phyloP scores from a whole-genome alignment of 2,888 invertebrate species.

The Acleris cristana region DNA sequence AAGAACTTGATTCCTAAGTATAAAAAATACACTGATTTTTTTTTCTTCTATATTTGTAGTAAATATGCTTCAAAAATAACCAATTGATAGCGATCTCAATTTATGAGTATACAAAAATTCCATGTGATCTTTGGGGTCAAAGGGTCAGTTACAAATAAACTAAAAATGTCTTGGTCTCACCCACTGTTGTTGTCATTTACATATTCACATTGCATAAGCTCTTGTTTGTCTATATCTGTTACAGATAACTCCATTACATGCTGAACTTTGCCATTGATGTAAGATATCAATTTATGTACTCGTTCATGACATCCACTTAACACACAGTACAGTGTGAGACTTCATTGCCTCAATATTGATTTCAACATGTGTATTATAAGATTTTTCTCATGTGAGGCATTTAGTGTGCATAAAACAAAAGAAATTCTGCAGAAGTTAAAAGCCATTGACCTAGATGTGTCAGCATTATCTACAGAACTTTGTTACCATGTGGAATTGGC shows the following conservation, averaged over 20 bases:
- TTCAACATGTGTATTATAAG: conserved; percentile 81
- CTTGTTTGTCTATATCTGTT: conserved; percentile 69
- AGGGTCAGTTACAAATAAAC: conserved; percentile 13
- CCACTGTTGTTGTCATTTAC: conserved; percentile 26
- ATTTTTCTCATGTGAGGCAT: conserved; percentile 86
- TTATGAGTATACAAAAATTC: conserved; percentile 22
- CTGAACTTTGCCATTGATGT: conserved; percentile 80
- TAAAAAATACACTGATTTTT: too few relatives aligned
- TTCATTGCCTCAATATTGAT: conserved; percentile 41
- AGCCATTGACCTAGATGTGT: conserved; percentile 73
- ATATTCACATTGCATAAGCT: conserved; percentile 71
- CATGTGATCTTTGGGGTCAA: conserved; percentile 24
- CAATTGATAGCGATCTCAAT: not conserved
- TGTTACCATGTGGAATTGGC: conserved; percentile 91
- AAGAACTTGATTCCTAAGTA: too few relatives aligned
- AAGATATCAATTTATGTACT: conserved; percentile 55
- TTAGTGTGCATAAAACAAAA: conserved; percentile 83
- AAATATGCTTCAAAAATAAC: too few relatives aligned
- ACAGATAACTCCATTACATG: conserved; percentile 63
- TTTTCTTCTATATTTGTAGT: too few relatives aligned
- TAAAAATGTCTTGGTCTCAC: conserved; percentile 18
- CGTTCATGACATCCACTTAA: conserved; percentile 42
- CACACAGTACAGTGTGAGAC: conserved; percentile 42
- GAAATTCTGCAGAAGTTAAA: conserved; percentile 84
- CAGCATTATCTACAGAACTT: conserved; percentile 86